Evolutionary conservation across 92 coral and sea anemone genomes (phyloP).

Genomic region (Meandrina meandrites): DNA sequence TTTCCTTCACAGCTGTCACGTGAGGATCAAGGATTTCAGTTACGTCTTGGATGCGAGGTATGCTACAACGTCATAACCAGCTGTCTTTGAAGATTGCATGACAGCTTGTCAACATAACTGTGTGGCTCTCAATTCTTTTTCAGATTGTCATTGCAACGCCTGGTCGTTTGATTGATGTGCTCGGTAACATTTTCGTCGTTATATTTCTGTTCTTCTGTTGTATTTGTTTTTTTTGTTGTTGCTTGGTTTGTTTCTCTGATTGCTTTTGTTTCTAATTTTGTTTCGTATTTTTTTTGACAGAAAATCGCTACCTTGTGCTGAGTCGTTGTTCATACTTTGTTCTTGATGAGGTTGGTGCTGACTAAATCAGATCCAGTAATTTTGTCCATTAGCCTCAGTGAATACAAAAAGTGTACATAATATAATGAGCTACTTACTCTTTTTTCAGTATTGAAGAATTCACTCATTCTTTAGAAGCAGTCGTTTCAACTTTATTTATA

Average conservation of each 20-base stretch:
- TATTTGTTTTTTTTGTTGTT: not conserved
- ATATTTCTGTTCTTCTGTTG: not conserved
- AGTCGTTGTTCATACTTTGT: constrained; percentile 95
- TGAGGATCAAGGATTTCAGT: constrained; percentile 98
- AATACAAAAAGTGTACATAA: not conserved
- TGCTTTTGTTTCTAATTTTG: not conserved
- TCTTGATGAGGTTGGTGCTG: constrained; percentile 88
- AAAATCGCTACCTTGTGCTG: constrained; percentile 94
- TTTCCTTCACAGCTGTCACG: constrained; percentile 77
- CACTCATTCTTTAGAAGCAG: not conserved
- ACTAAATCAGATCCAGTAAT: too few species aligned
- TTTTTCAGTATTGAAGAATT: too few species aligned
- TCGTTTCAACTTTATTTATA: not conserved
- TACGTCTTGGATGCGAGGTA: constrained; percentile 97
- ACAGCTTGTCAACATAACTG: not conserved
- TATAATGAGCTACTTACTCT: not conserved
- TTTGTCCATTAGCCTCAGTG: not conserved
- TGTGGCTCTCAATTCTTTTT: not conserved
- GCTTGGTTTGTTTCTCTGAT: not conserved
- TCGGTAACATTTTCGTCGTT: constrained; percentile 59
- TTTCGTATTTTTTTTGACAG: constrained; percentile 45
- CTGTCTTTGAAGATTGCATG: not conserved
- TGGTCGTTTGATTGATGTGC: constrained; percentile 97
- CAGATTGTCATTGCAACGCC: constrained; percentile 99
- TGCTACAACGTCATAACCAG: constrained; percentile 15